phyloP scores from a whole-genome alignment of 2,113 vertebrate species.

The Chloebia gouldiae region DNA sequence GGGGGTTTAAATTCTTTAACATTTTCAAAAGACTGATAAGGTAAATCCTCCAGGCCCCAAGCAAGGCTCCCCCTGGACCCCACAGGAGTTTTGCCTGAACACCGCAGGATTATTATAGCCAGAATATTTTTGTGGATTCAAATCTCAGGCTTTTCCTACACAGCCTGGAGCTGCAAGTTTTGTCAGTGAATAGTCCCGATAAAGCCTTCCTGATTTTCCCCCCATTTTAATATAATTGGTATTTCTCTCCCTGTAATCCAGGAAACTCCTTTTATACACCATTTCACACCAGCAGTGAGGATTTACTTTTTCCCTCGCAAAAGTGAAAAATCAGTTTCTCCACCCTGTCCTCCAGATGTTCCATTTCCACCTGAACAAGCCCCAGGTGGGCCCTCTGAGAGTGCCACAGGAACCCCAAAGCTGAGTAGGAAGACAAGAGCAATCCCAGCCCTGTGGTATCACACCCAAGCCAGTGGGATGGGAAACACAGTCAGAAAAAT shows the following conservation, averaged over 20 bases:
- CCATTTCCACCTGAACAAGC: neutral
- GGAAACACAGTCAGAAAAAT: rapidly evolving
- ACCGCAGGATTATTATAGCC: neutral
- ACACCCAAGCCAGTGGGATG: rapidly evolving
- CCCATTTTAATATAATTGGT: neutral
- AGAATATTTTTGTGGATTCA: neutral
- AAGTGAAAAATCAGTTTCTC: neutral
- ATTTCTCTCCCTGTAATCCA: neutral
- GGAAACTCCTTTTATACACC: neutral
- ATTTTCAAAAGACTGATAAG: neutral
- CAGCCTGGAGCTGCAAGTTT: neutral
- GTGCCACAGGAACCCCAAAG: neutral
- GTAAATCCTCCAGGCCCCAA: neutral
- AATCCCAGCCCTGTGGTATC: rapidly evolving
- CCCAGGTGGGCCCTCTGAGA: neutral
- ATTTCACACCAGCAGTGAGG: neutral
- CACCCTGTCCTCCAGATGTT: neutral
- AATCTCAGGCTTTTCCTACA: neutral
- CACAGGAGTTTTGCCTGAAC: neutral
- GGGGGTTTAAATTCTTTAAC: neutral
- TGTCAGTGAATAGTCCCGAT: neutral
- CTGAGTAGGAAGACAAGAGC: neutral
- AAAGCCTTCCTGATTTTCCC: neutral
- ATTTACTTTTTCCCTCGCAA: neutral
- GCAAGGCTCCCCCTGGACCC: neutral